phyloP scores from a whole-genome alignment of 2,888 invertebrate species.

The Zele albiditarsus region DNA sequence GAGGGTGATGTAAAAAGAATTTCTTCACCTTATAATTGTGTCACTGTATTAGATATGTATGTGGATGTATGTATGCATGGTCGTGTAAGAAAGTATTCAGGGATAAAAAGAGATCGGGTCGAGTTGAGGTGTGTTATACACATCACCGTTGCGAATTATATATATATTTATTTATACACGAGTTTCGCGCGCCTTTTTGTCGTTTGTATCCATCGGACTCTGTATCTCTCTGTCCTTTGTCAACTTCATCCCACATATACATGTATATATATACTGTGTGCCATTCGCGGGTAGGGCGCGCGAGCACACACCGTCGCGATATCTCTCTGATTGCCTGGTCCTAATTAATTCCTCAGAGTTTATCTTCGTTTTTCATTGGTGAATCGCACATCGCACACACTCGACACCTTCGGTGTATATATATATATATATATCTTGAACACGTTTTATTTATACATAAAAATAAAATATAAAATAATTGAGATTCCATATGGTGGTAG shows the following conservation, averaged over 20 bases:
- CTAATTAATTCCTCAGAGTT: slow-evolving; percentile 70
- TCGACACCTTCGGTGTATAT: not conserved
- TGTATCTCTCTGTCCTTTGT: slow-evolving; percentile 40
- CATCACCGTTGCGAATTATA: slow-evolving; percentile 48
- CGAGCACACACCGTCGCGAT: slow-evolving; percentile 51
- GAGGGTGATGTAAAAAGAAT: slow-evolving; percentile 27
- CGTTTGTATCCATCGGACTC: slow-evolving; percentile 51
- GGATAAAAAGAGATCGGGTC: slow-evolving; percentile 43
- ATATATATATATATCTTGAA: slow-evolving; percentile 12
- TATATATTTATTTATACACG: slow-evolving; percentile 67
- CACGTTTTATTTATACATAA: slow-evolving; percentile 21
- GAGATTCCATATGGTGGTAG: slow-evolving; percentile 17
- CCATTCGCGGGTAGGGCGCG: slow-evolving; percentile 27
- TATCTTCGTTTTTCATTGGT: slow-evolving; percentile 63
- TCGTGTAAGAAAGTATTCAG: not conserved
- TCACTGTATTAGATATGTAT: not conserved
- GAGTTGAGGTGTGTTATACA: slow-evolving; percentile 67
- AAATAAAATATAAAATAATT: slow-evolving; percentile 1
- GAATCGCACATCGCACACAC: slow-evolving; percentile 44
- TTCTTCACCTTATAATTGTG: slow-evolving; percentile 5
- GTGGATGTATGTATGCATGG: not conserved
- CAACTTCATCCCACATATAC: slow-evolving; percentile 39
- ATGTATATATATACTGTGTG: slow-evolving; percentile 32
- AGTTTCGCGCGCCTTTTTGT: slow-evolving; percentile 66
- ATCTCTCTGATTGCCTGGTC: slow-evolving; percentile 70